Evolutionary conservation across 64 coral and sea anemone species (phyloP).

Genomic region (Pocillopora damicornis): DNA sequence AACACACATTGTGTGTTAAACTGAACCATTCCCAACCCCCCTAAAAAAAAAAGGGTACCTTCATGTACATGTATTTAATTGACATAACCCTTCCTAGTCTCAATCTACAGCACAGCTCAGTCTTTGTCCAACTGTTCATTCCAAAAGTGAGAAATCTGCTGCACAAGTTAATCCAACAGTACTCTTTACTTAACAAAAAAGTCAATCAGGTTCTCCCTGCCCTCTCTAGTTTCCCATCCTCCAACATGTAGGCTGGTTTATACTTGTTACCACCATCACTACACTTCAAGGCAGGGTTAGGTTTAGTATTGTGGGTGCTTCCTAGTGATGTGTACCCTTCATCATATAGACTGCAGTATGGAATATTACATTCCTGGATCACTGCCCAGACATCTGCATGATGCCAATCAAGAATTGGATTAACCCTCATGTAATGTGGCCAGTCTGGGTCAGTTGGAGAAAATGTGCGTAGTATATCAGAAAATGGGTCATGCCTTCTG

Average conservation of each 20-base stretch:
- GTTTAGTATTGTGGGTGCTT: conserved; percentile 76
- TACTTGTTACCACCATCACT: conserved; percentile 53
- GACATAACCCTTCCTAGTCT: too few relatives aligned
- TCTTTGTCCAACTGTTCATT: too few relatives aligned
- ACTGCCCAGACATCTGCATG: conserved; percentile 92
- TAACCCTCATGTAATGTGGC: conserved; percentile 93
- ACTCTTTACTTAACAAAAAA: neutral
- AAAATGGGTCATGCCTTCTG: conserved; percentile 91
- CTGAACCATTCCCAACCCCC: too few relatives aligned
- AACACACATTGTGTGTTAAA: too few relatives aligned
- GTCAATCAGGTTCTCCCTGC: conserved; percentile 71
- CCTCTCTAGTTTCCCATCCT: conserved; percentile 81
- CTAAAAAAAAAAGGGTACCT: too few relatives aligned
- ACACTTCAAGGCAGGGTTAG: conserved; percentile 73
- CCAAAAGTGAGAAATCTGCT: too few relatives aligned
- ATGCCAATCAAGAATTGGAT: conserved; percentile 97
- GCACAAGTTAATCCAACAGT: too few relatives aligned
- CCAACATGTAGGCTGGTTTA: conserved; percentile 86
- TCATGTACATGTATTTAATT: too few relatives aligned
- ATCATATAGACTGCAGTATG: conserved; percentile 85
- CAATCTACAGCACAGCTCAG: too few relatives aligned
- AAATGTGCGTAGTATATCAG: conserved; percentile 74
- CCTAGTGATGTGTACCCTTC: conserved; percentile 94
- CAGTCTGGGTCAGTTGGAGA: conserved; percentile 88
- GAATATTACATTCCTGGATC: conserved; percentile 70